Conservation (phyloP, 2,113 vertebrate genomes). For the Amblyopsis rosae region DNA sequence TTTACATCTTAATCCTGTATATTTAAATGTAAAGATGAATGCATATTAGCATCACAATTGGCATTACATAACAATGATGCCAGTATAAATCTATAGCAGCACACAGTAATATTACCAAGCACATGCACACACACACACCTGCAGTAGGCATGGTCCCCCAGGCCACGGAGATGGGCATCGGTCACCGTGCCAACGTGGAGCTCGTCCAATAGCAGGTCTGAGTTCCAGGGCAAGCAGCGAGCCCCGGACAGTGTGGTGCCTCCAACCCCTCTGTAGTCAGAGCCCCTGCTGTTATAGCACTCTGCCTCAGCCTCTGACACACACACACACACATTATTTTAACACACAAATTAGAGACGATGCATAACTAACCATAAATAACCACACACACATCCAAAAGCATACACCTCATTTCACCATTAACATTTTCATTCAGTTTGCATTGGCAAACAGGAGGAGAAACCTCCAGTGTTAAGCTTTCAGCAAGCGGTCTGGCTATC, state of each 20-base stretch:
- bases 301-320: constrained; percentile 69
- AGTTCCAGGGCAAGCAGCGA: constrained; percentile 87
- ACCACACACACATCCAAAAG: constrained; percentile 6
- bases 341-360: neutral
- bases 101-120: neutral
- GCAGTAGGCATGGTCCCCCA: constrained; percentile 88
- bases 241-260: constrained; percentile 76
- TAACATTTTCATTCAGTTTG: neutral
- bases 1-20: too few species aligned
- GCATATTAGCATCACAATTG: too few species aligned
- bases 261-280: constrained; percentile 79
- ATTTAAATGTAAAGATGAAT: too few species aligned
- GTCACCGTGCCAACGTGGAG: constrained; percentile 74
- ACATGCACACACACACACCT: constrained; percentile 72
- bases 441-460: too few species aligned
- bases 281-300: constrained; percentile 81
- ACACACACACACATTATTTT: neutral
- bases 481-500: too few species aligned
- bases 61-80: neutral
- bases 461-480: too few species aligned
- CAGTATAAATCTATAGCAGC: neutral
- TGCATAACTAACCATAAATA: neutral
- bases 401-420: neutral
- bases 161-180: constrained; percentile 70
- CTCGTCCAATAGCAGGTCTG: constrained; percentile 84